A percentile compares a stretch with the other conserved stretches of the same genome.
phyloP scores from a whole-genome alignment of 2,113 vertebrate genomes.

The Fregata magnificens region DNA sequence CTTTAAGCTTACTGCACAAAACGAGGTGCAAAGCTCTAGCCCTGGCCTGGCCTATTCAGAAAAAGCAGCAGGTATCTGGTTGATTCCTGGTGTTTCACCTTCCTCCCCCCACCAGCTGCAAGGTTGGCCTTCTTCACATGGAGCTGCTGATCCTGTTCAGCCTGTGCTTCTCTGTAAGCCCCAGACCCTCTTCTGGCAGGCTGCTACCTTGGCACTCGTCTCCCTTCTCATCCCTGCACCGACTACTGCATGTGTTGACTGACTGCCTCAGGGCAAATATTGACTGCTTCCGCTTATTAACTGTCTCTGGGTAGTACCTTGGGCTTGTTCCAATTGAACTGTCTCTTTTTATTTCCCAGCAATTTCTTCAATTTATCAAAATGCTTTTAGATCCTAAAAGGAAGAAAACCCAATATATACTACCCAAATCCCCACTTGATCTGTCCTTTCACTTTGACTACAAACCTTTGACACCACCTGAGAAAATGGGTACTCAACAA shows the following conservation, averaged over 20 bases:
- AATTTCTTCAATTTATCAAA: background rate
- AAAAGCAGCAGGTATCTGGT: background rate
- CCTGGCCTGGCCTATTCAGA: background rate
- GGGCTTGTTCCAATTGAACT: background rate
- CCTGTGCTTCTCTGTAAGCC: background rate
- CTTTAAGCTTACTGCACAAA: background rate
- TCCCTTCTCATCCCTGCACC: background rate
- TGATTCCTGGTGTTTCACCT: background rate
- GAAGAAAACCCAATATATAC: background rate
- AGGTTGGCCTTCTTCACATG: background rate
- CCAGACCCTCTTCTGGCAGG: background rate
- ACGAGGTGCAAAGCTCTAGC: background rate
- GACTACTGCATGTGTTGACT: background rate
- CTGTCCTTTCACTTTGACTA: background rate
- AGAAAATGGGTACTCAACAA: background rate
- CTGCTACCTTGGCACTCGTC: background rate
- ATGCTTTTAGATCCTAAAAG: background rate
- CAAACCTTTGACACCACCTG: background rate
- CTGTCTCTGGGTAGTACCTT: background rate
- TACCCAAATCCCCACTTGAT: background rate
- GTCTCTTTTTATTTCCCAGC: background rate
- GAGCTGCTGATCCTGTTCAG: background rate
- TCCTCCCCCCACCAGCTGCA: background rate
- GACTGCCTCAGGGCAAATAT: background rate
- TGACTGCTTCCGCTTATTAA: background rate